These are phyloP conservation scores for Drosophila kokeensis DNA, from an alignment of 2,888 invertebrate species.

Conservation along the genomic window DNA sequence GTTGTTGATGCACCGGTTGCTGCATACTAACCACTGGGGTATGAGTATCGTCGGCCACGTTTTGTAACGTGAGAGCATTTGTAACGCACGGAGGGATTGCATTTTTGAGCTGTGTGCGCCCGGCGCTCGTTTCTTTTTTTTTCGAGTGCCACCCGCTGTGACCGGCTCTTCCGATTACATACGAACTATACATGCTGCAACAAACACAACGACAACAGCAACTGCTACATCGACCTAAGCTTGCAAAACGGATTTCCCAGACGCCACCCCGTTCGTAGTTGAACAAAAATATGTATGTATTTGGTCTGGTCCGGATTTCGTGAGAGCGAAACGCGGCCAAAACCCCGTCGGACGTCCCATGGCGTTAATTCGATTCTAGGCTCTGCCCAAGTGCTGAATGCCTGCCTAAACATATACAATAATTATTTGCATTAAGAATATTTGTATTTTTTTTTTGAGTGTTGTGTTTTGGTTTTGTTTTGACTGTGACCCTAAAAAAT, in stretches of 20 bases:
- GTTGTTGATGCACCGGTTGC: conserved; percentile 26
- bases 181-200: conserved; percentile 36
- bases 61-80: conserved; percentile 79
- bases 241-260: conserved; percentile 71
- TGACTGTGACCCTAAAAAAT: conserved; percentile 42
- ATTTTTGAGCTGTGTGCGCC: conserved; percentile 16
- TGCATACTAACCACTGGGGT: conserved; percentile 1
- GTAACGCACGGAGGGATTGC: conserved; percentile 60
- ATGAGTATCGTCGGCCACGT: conserved; percentile 42
- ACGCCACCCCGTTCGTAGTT: conserved; percentile 62
- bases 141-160: conserved; percentile 75
- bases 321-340: conserved; percentile 58
- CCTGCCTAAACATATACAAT: conserved; percentile 72
- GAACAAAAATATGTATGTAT: conserved; percentile 20
- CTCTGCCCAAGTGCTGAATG: conserved; percentile 32
- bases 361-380: conserved; percentile 75
- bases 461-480: conserved; percentile 59
- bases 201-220: conserved; percentile 28
- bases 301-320: conserved; percentile 54
- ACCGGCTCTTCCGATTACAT: conserved; percentile 77
- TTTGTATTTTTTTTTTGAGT: conserved; percentile 9
- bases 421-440: conserved; percentile 71
- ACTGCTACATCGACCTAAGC: conserved; percentile 27
- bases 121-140: conserved; percentile 36
- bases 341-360: conserved; percentile 53